Conservation (phyloP, 1,140 invertebrate species). For the Caenorhabditis latens region DNA sequence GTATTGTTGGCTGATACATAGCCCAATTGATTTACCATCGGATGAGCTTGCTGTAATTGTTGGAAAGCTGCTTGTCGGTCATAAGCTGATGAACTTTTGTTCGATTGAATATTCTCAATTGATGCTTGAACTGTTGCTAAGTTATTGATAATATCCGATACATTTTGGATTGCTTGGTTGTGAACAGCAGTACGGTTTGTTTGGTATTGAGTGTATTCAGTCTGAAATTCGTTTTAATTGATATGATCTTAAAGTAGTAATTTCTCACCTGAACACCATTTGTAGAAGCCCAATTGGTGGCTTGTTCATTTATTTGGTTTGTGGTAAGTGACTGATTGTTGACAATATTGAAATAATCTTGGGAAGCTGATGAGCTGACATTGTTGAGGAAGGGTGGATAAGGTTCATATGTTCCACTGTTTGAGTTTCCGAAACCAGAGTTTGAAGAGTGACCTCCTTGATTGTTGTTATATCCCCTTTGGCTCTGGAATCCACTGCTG, state of each 20-base stretch:
- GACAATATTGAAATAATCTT: conserved; percentile 35
- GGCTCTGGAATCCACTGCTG: not conserved
- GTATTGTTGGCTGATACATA: not conserved
- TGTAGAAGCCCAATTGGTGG: conserved; percentile 8
- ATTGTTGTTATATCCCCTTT: not conserved
- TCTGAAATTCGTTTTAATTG: not conserved
- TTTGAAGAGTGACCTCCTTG: conserved; percentile 1
- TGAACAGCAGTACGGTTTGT: conserved; percentile 6
- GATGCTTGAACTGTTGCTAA: conserved; percentile 4
- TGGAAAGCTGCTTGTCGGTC: conserved; percentile 11
- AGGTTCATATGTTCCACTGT: not conserved
- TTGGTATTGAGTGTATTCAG: conserved; percentile 7
- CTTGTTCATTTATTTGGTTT: conserved; percentile 36
- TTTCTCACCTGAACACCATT: conserved; percentile 11
- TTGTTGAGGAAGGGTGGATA: not conserved
- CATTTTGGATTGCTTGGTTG: conserved; percentile 28
- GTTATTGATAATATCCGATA: conserved; percentile 22
- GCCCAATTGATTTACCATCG: not conserved
- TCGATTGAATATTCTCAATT: conserved; percentile 22
- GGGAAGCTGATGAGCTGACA: not conserved
- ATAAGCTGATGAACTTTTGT: conserved; percentile 19
- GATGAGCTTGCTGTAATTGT: not conserved
- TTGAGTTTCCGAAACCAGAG: conserved; percentile 8
- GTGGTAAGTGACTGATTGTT: conserved; percentile 20
- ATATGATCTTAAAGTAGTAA: not conserved